Conservation (phyloP, 2,888 invertebrate genomes). For the Graphium colonna region DNA sequence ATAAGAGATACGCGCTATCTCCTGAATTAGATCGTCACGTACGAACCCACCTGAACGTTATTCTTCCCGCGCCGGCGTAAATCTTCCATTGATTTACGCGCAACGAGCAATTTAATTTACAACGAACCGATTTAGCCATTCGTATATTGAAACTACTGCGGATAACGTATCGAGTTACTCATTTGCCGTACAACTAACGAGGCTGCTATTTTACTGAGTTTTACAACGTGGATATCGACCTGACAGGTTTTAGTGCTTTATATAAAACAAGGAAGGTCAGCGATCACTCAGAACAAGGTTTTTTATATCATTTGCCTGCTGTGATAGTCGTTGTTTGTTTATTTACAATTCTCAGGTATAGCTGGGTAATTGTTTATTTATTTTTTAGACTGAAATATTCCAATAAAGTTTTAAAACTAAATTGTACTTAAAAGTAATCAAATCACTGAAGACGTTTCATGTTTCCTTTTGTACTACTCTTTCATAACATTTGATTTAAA, state of each 20-base stretch:
- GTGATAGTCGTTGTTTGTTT: no score
- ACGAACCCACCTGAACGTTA: slow-evolving; percentile 38
- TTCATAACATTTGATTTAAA: no score
- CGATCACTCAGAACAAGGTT: neutral
- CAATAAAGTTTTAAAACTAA: no score
- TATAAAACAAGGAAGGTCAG: neutral
- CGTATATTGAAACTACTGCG: slow-evolving; percentile 26
- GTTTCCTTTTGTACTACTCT: no score
- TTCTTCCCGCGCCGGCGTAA: slow-evolving; percentile 45
- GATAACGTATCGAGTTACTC: slow-evolving; percentile 1
- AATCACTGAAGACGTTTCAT: no score
- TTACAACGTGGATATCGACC: neutral
- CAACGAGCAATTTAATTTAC: slow-evolving; percentile 55
- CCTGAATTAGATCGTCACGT: slow-evolving; percentile 42
- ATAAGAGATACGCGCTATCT: slow-evolving; percentile 28
- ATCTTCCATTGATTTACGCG: slow-evolving; percentile 62
- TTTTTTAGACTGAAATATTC: no score
- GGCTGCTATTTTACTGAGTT: slow-evolving; percentile 9
- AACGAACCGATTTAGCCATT: slow-evolving; percentile 47
- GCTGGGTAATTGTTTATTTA: no score
- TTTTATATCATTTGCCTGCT: no score
- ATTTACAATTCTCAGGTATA: no score
- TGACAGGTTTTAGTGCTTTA: neutral
- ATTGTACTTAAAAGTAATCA: no score
- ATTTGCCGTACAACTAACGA: slow-evolving; percentile 12